These are phyloP conservation scores for Nebria ingens DNA, from an alignment of 1,140 invertebrate genomes.

Conservation along the genomic window DNA sequence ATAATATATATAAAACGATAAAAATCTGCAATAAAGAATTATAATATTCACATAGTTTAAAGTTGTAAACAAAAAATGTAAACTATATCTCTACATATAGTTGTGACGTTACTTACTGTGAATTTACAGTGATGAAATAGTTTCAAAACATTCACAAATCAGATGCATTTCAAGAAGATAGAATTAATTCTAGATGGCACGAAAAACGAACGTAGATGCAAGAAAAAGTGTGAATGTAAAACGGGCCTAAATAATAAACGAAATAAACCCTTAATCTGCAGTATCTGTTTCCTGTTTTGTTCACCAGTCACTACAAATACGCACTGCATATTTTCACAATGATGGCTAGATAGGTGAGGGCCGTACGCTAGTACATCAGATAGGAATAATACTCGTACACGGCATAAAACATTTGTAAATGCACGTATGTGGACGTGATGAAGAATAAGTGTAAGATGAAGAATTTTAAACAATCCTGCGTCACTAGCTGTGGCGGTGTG, in stretches of 20 bases:
- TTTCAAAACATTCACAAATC: too few relatives aligned
- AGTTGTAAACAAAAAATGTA: too few relatives aligned
- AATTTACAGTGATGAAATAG: too few relatives aligned
- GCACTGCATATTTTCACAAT: conserved; percentile 5
- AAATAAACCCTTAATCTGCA: background rate
- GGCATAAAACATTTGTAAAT: conserved; percentile 46
- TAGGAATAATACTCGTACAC: conserved; percentile 30
- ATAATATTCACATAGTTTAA: too few relatives aligned
- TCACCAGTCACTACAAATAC: background rate
- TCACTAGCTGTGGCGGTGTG: conserved; percentile 37
- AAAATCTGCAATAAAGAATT: too few relatives aligned
- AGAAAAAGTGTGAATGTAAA: background rate
- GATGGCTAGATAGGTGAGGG: conserved; percentile 26
- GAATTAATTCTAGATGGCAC: too few relatives aligned
- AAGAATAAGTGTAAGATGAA: conserved; percentile 67
- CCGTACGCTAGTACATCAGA: conserved; percentile 33
- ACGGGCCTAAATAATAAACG: too few relatives aligned
- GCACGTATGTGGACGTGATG: conserved; percentile 63
- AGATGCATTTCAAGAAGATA: too few relatives aligned
- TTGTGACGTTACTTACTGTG: too few relatives aligned
- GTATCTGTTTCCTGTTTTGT: background rate
- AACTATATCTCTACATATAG: too few relatives aligned
- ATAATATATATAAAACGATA: too few relatives aligned
- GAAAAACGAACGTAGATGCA: too few relatives aligned
- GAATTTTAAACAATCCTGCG: conserved; percentile 62